Evolutionary conservation across 2,113 vertebrate genomes (phyloP).

Genomic region (Myrmecophaga tridactyla): DNA sequence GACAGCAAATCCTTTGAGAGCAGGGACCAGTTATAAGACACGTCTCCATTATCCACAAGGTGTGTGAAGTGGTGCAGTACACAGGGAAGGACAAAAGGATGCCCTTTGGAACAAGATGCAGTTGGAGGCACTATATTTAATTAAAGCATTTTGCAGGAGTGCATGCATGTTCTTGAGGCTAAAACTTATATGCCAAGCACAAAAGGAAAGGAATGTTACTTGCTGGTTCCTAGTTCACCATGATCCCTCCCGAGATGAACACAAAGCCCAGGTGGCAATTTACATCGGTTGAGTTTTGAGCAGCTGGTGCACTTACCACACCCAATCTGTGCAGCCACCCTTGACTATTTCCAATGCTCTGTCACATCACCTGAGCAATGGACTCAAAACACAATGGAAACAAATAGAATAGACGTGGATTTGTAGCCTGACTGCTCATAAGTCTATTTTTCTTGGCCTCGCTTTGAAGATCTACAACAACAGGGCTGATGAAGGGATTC

Average conservation of each 20-base stretch:
- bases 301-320: neutral
- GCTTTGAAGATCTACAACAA: constrained; percentile 58
- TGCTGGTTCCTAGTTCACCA: neutral
- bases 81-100: neutral
- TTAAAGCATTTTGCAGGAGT: neutral
- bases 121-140: neutral
- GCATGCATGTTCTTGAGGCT: neutral
- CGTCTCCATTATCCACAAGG: neutral
- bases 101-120: neutral
- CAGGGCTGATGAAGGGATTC: constrained; percentile 44
- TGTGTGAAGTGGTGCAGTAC: neutral
- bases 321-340: too few relatives aligned
- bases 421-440: neutral
- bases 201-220: neutral
- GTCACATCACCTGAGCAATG: too few relatives aligned
- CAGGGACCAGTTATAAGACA: neutral
- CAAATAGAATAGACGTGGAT: neutral
- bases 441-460: neutral
- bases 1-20: neutral
- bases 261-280: neutral
- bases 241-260: neutral
- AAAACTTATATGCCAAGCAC: neutral
- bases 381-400: neutral
- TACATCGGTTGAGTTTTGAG: neutral
- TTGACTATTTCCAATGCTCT: neutral